phyloP scores from a whole-genome alignment of 2,797 vertebrate genomes.

The Cuculus canorus region DNA sequence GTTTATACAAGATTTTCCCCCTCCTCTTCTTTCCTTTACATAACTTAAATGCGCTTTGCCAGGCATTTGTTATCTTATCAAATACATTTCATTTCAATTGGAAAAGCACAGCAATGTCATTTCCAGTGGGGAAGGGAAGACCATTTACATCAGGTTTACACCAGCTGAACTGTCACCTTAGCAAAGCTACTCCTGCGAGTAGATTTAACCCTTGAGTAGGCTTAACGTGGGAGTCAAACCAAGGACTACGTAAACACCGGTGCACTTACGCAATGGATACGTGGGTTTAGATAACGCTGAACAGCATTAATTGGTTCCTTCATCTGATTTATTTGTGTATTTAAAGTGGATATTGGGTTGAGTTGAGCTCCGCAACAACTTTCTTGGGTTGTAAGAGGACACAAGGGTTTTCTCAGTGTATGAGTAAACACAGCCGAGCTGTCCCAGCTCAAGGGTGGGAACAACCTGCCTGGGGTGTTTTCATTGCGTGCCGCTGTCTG shows the following conservation, averaged over 20 bases:
- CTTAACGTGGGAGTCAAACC: neutral
- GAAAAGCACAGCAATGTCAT: constrained; percentile 27
- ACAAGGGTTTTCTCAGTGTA: neutral
- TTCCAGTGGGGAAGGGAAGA: neutral
- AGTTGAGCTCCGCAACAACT: neutral
- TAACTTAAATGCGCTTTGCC: constrained; percentile 63
- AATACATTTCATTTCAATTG: constrained; percentile 59
- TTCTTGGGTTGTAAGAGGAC: neutral
- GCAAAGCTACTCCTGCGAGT: neutral
- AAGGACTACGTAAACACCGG: rapidly evolving
- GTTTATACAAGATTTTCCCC: constrained; percentile 65
- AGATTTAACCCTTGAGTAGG: neutral
- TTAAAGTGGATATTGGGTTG: neutral
- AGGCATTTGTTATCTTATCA: constrained; percentile 74
- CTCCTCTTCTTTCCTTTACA: constrained; percentile 31
- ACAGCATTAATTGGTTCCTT: neutral
- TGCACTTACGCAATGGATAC: rapidly evolving
- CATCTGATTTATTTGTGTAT: neutral
- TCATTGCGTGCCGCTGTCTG: rapidly evolving
- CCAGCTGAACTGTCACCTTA: neutral
- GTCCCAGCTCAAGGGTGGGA: neutral
- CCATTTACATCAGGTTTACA: neutral
- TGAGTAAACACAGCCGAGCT: neutral
- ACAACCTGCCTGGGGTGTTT: rapidly evolving
- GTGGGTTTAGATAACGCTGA: rapidly evolving